Conservation (phyloP, 2,888 invertebrate species). For the Patella ulyssiponensis region DNA sequence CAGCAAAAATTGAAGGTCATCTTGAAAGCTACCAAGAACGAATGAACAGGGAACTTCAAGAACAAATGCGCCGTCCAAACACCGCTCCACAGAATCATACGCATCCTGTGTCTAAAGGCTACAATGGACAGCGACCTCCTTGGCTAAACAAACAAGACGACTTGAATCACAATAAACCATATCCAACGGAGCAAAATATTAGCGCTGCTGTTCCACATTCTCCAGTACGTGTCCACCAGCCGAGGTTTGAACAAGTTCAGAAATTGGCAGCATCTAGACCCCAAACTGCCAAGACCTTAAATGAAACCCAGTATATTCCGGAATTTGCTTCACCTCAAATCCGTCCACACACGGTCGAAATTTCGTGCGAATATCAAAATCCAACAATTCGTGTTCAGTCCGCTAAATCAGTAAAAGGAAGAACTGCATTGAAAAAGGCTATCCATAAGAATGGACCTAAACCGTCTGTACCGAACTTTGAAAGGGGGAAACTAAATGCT, state of each 20-base stretch:
- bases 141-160: background rate
- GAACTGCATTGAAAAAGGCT: constrained; percentile 49
- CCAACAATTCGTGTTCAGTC: background rate
- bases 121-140: background rate
- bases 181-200: background rate
- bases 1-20: background rate
- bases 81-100: background rate
- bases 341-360: background rate
- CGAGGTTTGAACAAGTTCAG: background rate
- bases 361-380: constrained; percentile 2
- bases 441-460: constrained; percentile 38
- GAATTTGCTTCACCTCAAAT: constrained; percentile 1
- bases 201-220: background rate
- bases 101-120: background rate
- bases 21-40: background rate
- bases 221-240: background rate
- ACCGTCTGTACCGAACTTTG: constrained; percentile 9
- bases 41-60: background rate
- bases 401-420: constrained; percentile 47
- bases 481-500: background rate
- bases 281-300: background rate
- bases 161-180: background rate
- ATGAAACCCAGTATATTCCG: background rate
- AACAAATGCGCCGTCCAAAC: background rate
- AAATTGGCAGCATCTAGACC: background rate